Evolutionary conservation across 2,797 vertebrate species (phyloP).

Genomic region (Sebastes alutus): DNA sequence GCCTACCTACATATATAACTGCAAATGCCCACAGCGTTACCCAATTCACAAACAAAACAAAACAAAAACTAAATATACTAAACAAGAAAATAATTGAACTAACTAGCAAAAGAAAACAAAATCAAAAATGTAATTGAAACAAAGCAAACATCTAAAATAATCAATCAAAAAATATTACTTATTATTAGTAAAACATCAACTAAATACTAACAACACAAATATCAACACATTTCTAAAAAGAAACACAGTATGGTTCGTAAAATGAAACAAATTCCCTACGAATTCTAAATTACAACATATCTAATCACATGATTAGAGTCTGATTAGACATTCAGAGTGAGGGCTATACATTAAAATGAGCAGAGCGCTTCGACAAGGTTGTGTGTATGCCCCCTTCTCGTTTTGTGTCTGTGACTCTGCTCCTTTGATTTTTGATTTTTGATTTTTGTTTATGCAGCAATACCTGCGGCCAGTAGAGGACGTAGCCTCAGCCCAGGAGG

Average conservation of each 20-base stretch:
- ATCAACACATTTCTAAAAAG: neutral
- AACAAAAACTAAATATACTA: no score
- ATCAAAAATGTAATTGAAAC: no score
- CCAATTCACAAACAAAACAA: no score
- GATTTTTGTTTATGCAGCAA: slow-evolving; percentile 82
- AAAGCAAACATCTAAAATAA: no score
- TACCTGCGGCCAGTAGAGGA: slow-evolving; percentile 98
- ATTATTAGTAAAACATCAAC: no score
- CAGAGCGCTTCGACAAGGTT: fast-evolving
- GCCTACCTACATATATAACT: no score
- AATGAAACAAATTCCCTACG: neutral
- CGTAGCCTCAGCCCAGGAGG: slow-evolving; percentile 93
- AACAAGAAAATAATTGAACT: no score
- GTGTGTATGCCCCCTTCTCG: neutral
- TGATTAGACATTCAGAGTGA: no score
- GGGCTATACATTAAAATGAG: no score
- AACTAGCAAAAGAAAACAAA: no score
- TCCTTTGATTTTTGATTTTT: neutral
- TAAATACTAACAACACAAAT: neutral
- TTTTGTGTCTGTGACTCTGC: neutral
- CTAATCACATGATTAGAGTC: neutral
- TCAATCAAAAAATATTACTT: no score
- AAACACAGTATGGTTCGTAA: neutral
- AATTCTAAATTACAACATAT: neutral
- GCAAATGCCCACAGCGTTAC: no score